These are phyloP conservation scores for Ibycter americanus DNA, from an alignment of 2,797 vertebrate species.

Conservation along the genomic window DNA sequence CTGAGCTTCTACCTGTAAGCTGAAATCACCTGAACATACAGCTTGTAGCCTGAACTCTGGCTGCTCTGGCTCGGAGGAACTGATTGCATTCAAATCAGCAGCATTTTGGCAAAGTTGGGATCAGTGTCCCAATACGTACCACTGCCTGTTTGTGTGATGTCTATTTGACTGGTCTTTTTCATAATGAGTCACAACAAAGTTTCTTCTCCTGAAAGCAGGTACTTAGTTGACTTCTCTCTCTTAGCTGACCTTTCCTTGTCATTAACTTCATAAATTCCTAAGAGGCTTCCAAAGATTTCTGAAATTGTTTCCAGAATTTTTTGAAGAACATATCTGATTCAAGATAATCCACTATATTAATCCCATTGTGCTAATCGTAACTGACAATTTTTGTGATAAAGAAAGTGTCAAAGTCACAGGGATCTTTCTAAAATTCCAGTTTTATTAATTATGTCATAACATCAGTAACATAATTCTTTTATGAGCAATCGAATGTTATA, in stretches of 20 bases:
- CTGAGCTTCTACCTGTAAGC: not conserved
- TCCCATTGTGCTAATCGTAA: not conserved
- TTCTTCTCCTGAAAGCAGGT: not conserved
- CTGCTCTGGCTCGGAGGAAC: not conserved
- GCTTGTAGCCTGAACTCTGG: not conserved
- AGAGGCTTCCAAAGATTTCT: not conserved
- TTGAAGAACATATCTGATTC: not conserved
- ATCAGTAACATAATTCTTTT: not conserved
- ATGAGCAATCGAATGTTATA: not conserved
- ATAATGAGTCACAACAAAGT: not conserved
- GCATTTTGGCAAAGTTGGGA: not conserved
- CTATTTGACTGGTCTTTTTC: not conserved
- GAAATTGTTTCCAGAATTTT: not conserved
- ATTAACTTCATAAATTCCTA: not conserved
- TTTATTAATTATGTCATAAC: not conserved
- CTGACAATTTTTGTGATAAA: not conserved
- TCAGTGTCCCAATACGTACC: not conserved
- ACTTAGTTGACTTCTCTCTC: not conserved
- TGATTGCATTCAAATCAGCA: not conserved
- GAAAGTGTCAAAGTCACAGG: not conserved
- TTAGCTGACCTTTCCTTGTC: not conserved
- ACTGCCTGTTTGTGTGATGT: not conserved
- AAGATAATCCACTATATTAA: not conserved
- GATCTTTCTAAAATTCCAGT: not conserved
- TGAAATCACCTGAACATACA: conserved; percentile 4